These are phyloP conservation scores for Tangara arthus DNA, from an alignment of 2,797 vertebrate species.

Conservation along the genomic window DNA sequence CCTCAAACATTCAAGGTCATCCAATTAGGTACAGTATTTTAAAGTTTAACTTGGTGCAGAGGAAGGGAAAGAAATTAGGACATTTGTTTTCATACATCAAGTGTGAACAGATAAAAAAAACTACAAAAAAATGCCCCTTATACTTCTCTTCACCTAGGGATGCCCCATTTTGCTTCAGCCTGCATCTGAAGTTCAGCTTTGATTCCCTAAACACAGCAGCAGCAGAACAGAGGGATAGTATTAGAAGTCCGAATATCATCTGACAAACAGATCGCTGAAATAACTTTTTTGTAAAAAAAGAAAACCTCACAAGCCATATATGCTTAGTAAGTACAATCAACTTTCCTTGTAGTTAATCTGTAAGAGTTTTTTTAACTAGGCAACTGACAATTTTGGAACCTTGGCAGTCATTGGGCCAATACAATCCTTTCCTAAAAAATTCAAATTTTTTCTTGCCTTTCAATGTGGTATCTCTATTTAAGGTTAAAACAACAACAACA, in stretches of 20 bases:
- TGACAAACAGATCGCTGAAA: constrained; percentile 7
- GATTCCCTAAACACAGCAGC: constrained; percentile 21
- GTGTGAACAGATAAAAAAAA: not conserved
- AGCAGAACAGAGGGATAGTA: not conserved
- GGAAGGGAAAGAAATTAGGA: constrained; percentile 57
- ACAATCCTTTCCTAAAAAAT: not conserved
- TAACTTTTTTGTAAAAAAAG: not conserved
- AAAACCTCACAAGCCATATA: not conserved
- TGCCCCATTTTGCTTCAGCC: constrained; percentile 35
- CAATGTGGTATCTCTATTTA: not conserved
- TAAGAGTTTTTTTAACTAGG: not conserved
- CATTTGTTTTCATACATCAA: constrained; percentile 59
- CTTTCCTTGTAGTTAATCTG: not conserved
- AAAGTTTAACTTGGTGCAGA: constrained; percentile 50
- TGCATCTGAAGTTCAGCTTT: constrained; percentile 40
- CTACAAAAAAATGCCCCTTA: constrained; percentile 38
- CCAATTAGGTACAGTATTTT: constrained; percentile 57
- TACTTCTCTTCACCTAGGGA: constrained; percentile 26
- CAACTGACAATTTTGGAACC: not conserved
- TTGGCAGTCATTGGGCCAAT: not conserved
- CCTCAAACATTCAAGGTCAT: constrained; percentile 55
- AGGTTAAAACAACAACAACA: not conserved
- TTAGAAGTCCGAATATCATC: not conserved
- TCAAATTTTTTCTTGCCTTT: not conserved
- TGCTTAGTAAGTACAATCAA: not conserved